Evolutionary conservation across 2,888 invertebrate species (phyloP).

Genomic region (Brachyptera risi): DNA sequence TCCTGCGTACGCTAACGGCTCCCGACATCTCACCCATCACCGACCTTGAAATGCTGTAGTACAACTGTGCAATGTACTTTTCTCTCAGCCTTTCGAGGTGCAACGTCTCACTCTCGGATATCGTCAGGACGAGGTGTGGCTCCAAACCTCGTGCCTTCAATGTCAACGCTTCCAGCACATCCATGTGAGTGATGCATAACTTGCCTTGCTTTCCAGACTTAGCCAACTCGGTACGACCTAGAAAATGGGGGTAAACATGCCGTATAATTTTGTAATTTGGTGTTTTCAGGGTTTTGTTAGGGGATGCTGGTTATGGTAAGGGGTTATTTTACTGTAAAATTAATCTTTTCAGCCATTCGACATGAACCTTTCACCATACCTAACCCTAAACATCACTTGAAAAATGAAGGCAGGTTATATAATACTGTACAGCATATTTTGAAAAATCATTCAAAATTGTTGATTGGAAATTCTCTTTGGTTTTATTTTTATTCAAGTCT

Average conservation of each 20-base stretch:
- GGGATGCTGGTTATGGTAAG: too few species aligned
- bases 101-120: slow-evolving; percentile 41
- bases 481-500: too few species aligned
- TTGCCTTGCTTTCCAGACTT: slow-evolving; percentile 39
- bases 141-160: slow-evolving; percentile 42
- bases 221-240: slow-evolving; percentile 40
- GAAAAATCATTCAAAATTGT: too few species aligned
- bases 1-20: slow-evolving; percentile 14
- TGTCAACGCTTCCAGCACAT: slow-evolving; percentile 43
- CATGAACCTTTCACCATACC: too few species aligned
- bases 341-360: too few species aligned
- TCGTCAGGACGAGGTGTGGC: slow-evolving; percentile 42
- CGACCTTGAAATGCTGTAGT: slow-evolving; percentile 23
- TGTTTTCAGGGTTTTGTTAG: too few species aligned
- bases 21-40: slow-evolving; percentile 37
- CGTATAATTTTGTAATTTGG: not conserved
- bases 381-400: too few species aligned
- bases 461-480: too few species aligned
- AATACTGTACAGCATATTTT: too few species aligned
- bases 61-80: slow-evolving; percentile 38
- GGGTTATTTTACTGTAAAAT: too few species aligned
- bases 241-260: not conserved
- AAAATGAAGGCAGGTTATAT: too few species aligned
- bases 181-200: slow-evolving; percentile 44
- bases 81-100: slow-evolving; percentile 41